A percentile compares a stretch with the other conserved stretches of the same genome.
phyloP scores from a whole-genome alignment of 2,797 vertebrate genomes.

The Chaenodraco wilsoni region DNA sequence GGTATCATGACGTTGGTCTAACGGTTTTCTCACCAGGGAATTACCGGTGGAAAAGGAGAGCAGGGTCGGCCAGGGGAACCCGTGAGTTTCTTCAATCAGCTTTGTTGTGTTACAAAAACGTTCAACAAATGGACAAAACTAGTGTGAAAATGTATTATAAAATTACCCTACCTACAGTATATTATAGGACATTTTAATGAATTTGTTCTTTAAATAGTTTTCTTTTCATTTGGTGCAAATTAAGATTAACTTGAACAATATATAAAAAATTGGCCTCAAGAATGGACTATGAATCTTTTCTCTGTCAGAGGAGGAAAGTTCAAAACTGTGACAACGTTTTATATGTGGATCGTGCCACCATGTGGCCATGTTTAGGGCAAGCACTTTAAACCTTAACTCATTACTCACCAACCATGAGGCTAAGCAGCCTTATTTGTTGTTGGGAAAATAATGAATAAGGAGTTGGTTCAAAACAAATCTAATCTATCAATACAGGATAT shows the following conservation, averaged over 20 bases:
- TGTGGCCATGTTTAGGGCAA: constrained; percentile 38
- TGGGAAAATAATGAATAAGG: neutral
- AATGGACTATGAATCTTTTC: neutral
- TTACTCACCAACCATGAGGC: neutral
- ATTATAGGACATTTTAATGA: neutral
- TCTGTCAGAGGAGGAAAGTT: neutral
- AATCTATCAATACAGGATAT: neutral
- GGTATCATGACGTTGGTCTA: neutral
- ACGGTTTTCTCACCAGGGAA: constrained; percentile 83
- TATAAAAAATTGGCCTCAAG: neutral
- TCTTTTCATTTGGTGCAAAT: neutral
- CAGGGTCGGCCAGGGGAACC: constrained; percentile 85
- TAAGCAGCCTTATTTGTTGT: neutral
- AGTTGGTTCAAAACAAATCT: neutral
- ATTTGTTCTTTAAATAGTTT: neutral
- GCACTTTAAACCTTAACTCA: neutral
- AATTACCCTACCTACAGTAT: neutral
- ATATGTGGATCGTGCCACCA: constrained; percentile 26
- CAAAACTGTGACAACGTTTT: neutral
- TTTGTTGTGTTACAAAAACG: constrained; percentile 9
- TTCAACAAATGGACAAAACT: neutral
- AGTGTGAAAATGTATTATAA: neutral
- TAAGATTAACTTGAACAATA: neutral
- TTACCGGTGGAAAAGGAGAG: constrained; percentile 89
- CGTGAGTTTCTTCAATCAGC: constrained; percentile 75